Evolutionary conservation across 2,797 vertebrate genomes (phyloP), one percentile per base, ranked within the genome.

Genomic region (Gila robusta): DNA sequence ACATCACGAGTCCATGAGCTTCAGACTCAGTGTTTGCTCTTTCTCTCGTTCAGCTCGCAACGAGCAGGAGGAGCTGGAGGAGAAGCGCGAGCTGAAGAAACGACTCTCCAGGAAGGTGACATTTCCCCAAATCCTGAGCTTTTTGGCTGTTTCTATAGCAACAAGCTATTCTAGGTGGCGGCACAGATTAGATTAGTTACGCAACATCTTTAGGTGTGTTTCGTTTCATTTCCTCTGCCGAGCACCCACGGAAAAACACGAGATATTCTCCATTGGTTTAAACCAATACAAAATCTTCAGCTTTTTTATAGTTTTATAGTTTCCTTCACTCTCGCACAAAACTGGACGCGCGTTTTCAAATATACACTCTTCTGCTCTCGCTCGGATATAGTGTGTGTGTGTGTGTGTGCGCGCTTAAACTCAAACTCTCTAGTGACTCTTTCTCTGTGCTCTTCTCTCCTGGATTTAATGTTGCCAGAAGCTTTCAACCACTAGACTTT

Each of bases 51-150:
- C 93, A 99, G 98, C 98, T 88, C 96, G 97, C 44, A 99, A 99
- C 84, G 98, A 99, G 89, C 96, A 96, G 93, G 98, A 99, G 91
- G 98, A 99, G 80, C 97, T 98, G 88, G 97, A 99, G 90, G 98
- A 99, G 94, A 99, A 98, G 92, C 95, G 97, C 87, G 98, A 99
- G 93, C 98, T 99, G 91, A 99, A 98, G 93, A 97, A 96, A 91
- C 96, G 97, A 90, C 93, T 99, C 91, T 97, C 97, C 52, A 96
- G 95, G 62, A 99, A 99, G 97, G 98, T 99, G 83, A 96, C 96
- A 54, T 4, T 26, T 52, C n/a, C 19, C 59, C 19, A 23, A 44
- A 26, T 17, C 23, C 5, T 3, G 2, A 74, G 71, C 4, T 32
- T 83, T 56, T n/a, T 10, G 71, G 35, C 69, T 23, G 81, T 78